phyloP scores from a whole-genome alignment of 2,113 vertebrate genomes.

The Anolis carolinensis region DNA sequence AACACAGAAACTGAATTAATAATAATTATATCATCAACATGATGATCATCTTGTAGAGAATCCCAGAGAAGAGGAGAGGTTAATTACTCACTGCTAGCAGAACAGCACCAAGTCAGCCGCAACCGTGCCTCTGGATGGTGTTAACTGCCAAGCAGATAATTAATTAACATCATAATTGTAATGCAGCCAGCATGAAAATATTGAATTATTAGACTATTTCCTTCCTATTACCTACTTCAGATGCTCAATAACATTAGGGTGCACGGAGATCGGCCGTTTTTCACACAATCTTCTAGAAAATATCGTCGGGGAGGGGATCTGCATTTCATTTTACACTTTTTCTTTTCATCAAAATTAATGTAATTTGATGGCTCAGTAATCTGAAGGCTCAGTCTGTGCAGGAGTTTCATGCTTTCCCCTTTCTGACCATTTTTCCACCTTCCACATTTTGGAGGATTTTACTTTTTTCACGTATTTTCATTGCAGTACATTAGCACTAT shows the following conservation, averaged over 20 bases:
- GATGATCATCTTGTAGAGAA: conserved; percentile 81
- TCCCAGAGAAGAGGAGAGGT: conserved; percentile 86
- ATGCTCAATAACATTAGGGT: conserved; percentile 40
- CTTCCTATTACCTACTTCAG: conserved; percentile 64
- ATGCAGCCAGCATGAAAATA: conserved; percentile 77
- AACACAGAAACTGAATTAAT: conserved; percentile 85
- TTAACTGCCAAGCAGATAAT: conserved; percentile 81
- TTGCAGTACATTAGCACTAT: not conserved
- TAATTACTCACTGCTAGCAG: conserved; percentile 83
- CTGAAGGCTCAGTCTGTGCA: not conserved
- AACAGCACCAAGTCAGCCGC: conserved; percentile 78
- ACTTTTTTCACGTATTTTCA: not conserved
- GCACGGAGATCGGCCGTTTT: not conserved
- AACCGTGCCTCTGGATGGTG: conserved; percentile 74
- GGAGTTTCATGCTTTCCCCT: not conserved
- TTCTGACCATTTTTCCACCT: no score
- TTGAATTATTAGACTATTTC: conserved; percentile 77
- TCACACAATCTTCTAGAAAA: not conserved
- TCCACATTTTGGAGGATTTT: no score
- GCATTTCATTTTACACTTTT: not conserved
- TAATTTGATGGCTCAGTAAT: not conserved
- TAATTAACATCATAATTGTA: conserved; percentile 83
- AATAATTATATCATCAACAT: conserved; percentile 88
- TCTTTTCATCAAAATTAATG: not conserved
- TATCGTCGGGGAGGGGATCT: not conserved